A percentile compares a stretch with the other conserved stretches of the same genome.
Conservation (phyloP, 2,888 invertebrate genomes). For the Hydriomena furcata region DNA sequence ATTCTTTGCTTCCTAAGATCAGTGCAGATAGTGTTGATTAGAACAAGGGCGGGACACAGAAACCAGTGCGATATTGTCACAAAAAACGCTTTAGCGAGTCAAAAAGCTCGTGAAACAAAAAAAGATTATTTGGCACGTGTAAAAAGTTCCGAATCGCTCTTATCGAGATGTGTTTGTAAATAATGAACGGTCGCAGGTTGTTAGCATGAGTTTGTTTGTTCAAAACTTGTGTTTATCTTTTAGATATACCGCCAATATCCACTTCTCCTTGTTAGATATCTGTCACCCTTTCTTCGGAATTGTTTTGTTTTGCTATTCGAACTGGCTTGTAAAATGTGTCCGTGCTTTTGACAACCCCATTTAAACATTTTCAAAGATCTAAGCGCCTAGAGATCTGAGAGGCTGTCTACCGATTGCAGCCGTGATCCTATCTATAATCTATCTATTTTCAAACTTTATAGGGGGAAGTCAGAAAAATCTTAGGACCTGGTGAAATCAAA, state of each 20-base stretch:
- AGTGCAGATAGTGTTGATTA: constrained; percentile 73
- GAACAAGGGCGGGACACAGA: constrained; percentile 71
- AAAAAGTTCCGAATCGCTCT: constrained; percentile 59
- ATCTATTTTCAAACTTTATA: too few species aligned
- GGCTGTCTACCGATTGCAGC: too few species aligned
- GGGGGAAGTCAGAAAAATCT: too few species aligned
- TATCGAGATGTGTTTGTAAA: constrained; percentile 70
- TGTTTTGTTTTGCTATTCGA: too few species aligned
- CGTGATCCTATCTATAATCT: too few species aligned
- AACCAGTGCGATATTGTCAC: constrained; percentile 30
- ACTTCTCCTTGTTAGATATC: constrained; percentile 11
- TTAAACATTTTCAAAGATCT: too few species aligned
- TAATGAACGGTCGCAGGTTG: constrained; percentile 62
- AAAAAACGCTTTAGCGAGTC: constrained; percentile 15
- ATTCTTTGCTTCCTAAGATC: constrained; percentile 77
- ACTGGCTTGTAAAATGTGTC: too few species aligned
- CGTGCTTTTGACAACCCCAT: too few species aligned
- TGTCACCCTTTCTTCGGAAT: constrained; percentile 3
- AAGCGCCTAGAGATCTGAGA: too few species aligned
- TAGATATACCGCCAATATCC: constrained; percentile 1
- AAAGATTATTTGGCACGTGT: constrained; percentile 51
- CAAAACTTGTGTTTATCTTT: constrained; percentile 21
- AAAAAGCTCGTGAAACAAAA: constrained; percentile 16
- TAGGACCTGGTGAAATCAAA: too few species aligned
- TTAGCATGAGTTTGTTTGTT: constrained; percentile 56